Conservation (phyloP, 2,113 vertebrate species). For the Chaetodon auriga region DNA sequence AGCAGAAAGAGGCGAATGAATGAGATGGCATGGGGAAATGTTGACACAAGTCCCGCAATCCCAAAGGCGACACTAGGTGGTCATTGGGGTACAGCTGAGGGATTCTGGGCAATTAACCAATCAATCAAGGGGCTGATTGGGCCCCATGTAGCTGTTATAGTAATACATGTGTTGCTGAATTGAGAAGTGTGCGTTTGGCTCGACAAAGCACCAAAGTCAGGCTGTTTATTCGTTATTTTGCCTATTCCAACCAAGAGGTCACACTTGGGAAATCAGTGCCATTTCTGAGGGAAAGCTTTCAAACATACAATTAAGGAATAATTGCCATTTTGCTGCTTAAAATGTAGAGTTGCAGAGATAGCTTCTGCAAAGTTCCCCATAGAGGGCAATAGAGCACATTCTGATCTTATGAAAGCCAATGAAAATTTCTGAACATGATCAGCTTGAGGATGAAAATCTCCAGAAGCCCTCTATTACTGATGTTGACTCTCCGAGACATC, state of each 20-base stretch:
- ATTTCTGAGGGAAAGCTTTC: conserved; percentile 30
- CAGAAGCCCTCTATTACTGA: conserved; percentile 21
- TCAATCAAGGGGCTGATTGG: conserved; percentile 71
- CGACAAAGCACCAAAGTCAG: conserved; percentile 23
- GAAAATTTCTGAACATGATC: conserved; percentile 30
- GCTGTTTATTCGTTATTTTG: conserved; percentile 37
- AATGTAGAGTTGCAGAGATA: conserved; percentile 17
- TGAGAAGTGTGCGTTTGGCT: conserved; percentile 27
- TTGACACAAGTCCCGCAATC: conserved; percentile 80
- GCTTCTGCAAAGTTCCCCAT: conserved; percentile 6
- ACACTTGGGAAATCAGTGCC: conserved; percentile 56
- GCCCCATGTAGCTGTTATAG: conserved; percentile 53
- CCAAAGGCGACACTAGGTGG: conserved; percentile 53
- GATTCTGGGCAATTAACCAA: conserved; percentile 76
- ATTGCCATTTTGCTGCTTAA: conserved; percentile 43
- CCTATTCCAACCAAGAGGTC: conserved; percentile 19
- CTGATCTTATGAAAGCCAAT: conserved; percentile 21
- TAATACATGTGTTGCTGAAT: conserved; percentile 47
- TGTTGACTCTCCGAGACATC: conserved; percentile 50
- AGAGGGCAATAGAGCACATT: conserved; percentile 5
- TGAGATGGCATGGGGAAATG: conserved; percentile 64
- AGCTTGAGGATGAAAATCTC: conserved; percentile 32
- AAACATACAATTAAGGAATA: conserved; percentile 52
- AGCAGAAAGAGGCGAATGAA: conserved; percentile 57
- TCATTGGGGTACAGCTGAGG: conserved; percentile 52